Conservation (phyloP, 2,113 vertebrate species). For the Etheostoma cragini region DNA sequence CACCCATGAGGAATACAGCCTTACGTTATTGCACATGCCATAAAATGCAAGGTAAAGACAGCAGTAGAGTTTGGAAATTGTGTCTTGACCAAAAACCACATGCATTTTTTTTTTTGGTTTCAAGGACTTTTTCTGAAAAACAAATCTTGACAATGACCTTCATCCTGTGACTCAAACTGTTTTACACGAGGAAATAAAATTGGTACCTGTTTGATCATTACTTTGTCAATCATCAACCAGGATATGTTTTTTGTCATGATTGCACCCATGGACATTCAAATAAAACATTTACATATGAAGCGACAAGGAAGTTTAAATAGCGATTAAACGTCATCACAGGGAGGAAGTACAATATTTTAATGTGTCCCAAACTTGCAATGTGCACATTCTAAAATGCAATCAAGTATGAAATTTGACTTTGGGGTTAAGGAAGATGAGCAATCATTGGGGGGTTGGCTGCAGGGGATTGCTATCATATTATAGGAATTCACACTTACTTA, state of each 20-base stretch:
- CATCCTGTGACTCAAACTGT: background rate
- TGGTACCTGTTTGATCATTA: background rate
- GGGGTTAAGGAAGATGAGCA: background rate
- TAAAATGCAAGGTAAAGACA: too few species aligned
- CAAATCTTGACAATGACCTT: background rate
- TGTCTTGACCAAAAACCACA: too few species aligned
- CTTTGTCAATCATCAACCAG: slow-evolving; percentile 6
- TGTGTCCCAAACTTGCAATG: background rate
- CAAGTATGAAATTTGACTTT: background rate
- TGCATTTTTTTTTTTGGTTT: too few species aligned
- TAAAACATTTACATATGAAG: background rate
- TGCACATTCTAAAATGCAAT: background rate
- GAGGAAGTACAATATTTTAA: background rate
- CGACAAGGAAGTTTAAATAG: background rate
- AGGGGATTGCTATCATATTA: background rate
- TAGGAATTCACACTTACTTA: background rate
- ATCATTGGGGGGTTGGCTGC: background rate
- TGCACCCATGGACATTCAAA: background rate
- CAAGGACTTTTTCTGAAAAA: background rate
- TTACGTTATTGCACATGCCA: too few species aligned
- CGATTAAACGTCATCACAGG: background rate
- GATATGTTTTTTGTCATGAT: background rate
- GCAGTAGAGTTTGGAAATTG: too few species aligned
- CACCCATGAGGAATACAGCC: too few species aligned
- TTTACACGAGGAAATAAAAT: background rate